A percentile compares a stretch with the other conserved stretches of the same genome.
phyloP scores from a whole-genome alignment of 2,797 vertebrate genomes.

The Apogon hyalosoma region DNA sequence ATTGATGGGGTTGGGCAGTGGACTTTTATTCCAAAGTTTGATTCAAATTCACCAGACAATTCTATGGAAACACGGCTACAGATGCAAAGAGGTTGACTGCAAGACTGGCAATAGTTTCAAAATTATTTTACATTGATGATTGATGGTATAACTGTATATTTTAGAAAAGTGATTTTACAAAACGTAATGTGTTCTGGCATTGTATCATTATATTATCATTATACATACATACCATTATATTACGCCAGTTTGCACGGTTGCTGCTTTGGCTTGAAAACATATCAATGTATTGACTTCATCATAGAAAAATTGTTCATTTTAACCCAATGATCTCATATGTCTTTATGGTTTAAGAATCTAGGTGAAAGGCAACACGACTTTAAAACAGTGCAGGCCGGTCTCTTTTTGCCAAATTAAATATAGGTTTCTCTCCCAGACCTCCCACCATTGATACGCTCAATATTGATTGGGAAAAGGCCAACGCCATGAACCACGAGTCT shows the following conservation, averaged over 20 bases:
- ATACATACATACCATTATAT: too few species aligned
- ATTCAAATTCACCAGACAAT: too few species aligned
- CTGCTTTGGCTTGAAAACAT: too few species aligned
- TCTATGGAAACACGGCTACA: too few species aligned
- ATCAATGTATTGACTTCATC: too few species aligned
- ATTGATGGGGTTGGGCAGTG: too few species aligned
- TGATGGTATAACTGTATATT: constrained; percentile 9
- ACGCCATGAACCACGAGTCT: constrained; percentile 57
- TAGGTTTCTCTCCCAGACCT: constrained; percentile 41
- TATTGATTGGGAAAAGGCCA: constrained; percentile 69
- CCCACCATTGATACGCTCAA: constrained; percentile 46
- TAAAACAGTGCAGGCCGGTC: constrained; percentile 25
- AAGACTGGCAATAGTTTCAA: constrained; percentile 51
- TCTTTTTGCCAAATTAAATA: constrained; percentile 61
- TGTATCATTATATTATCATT: neutral
- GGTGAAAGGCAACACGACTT: constrained; percentile 19
- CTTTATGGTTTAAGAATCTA: constrained; percentile 1
- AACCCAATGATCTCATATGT: too few species aligned
- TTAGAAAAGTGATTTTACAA: constrained; percentile 36
- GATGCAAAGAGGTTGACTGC: constrained; percentile 29
- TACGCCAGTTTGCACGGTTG: too few species aligned
- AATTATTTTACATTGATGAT: constrained; percentile 54
- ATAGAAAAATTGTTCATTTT: too few species aligned
- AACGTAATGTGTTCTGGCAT: constrained; percentile 30
- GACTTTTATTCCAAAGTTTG: too few species aligned